phyloP scores from a whole-genome alignment of 1,140 invertebrate genomes.

The Aphelinus certus region DNA sequence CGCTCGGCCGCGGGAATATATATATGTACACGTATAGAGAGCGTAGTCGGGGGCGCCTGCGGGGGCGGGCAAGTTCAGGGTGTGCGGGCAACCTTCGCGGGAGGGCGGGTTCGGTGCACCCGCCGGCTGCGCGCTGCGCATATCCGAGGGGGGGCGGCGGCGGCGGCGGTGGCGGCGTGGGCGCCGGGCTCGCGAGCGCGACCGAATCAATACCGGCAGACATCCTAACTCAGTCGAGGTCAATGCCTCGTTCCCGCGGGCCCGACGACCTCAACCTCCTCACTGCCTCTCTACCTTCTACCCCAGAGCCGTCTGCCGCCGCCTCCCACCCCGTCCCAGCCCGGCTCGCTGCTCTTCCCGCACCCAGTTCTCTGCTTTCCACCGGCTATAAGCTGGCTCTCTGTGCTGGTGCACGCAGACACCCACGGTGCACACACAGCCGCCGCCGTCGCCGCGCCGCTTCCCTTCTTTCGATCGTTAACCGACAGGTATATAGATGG shows the following conservation, averaged over 20 bases:
- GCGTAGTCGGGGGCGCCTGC: conserved; percentile 13
- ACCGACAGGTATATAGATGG: too few relatives aligned
- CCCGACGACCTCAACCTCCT: conserved; percentile 62
- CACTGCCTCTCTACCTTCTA: conserved; percentile 45
- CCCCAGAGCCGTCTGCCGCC: conserved; percentile 41
- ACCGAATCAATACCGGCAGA: conserved; percentile 64
- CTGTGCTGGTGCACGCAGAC: too few relatives aligned
- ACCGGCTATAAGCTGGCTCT: too few relatives aligned
- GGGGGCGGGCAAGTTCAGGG: conserved; percentile 27
- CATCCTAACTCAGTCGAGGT: conserved; percentile 60
- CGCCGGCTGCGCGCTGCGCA: conserved; percentile 17
- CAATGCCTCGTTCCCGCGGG: conserved; percentile 61
- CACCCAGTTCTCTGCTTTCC: neutral
- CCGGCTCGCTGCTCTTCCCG: neutral
- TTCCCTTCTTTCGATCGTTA: too few relatives aligned
- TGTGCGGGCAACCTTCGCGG: conserved; percentile 15
- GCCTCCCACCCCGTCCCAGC: neutral
- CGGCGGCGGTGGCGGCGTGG: conserved; percentile 2
- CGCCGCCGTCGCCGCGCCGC: neutral
- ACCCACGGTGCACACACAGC: neutral
- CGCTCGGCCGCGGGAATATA: conserved; percentile 20
- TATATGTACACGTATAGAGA: neutral
- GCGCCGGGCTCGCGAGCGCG: conserved; percentile 33
- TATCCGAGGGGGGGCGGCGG: conserved; percentile 7
- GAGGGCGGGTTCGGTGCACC: conserved; percentile 42